Base-by-base conservation (phyloP, 2,797 vertebrate genomes). In the Echeneis naucrates region DNA sequence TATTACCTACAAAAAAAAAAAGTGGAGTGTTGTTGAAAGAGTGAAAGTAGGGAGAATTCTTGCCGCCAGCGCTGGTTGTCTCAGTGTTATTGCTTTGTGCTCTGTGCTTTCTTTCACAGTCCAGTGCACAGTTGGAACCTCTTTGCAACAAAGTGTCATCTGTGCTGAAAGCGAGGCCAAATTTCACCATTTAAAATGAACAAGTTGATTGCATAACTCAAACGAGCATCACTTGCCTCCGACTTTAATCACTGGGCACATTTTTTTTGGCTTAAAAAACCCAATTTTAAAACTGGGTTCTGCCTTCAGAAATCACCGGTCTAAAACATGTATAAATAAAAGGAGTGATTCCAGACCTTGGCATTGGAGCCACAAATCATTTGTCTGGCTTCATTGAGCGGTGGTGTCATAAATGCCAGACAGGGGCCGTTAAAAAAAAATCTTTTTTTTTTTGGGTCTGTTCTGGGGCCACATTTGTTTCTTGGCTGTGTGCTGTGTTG, bases 61-160 rank as follows among this genome's bases (percentile, higher is more conserved):
- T 40, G 75, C 80, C 65, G 30, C 48, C 2, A 75, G 81, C 72
- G 9, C 1, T 1, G 19, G 40, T 51, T 13, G 42, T 12, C 62
- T 79, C 45, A 38, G 52, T 65, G 77, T 53, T 69, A 35, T 50
- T 19, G 59, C 75, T 87, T 73, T 79, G 77, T 65, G 24, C 70
- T 61, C 4, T 0, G 4, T 0, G 64, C 65, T 72, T 84, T 77
- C 57, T 71, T 64, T 72, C 77, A 77, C 72, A 78, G 73, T 66
- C 58, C 73, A 30, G 45, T n/a, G 37, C 77, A 47, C 78, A 84
- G 78, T 55, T 63, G 74, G 76, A 78, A 38, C 73, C 53, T 62
- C 38, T 54, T 42, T 42, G 51, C 61, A 44, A 69, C 56, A 50
- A 67, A 72, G 66, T 42, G 55, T 68, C 45, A 62, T 72, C 56